Percentiles rank a stretch among this genome's conserved stretches.
These are phyloP conservation scores for Drosophila aldrichi DNA, from an alignment of 2,888 invertebrate genomes.

Conservation along the genomic window DNA sequence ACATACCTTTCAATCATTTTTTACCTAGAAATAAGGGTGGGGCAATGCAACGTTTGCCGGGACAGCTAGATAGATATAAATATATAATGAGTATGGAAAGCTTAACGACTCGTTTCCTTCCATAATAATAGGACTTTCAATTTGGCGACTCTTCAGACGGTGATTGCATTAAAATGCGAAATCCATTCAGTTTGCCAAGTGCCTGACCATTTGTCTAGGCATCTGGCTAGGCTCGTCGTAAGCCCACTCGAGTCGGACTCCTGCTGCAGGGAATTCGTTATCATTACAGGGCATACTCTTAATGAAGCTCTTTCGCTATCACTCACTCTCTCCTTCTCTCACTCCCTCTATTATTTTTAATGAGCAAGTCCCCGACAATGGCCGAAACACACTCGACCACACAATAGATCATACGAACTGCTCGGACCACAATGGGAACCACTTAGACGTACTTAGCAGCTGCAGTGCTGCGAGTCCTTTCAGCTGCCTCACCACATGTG, in stretches of 20 bases:
- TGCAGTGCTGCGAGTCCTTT: conserved; percentile 8
- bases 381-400: conserved; percentile 44
- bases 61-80: no score
- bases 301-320: conserved; percentile 41
- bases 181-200: conserved; percentile 24
- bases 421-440: conserved; percentile 50
- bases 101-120: not conserved
- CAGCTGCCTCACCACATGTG: conserved; percentile 18
- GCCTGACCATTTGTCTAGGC: conserved; percentile 20
- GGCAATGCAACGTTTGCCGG: no score
- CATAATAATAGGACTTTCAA: conserved; percentile 5
- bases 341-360: conserved; percentile 47
- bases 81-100: not conserved
- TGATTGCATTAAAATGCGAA: not conserved
- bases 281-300: conserved; percentile 31
- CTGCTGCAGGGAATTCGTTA: not conserved
- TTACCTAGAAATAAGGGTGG: no score
- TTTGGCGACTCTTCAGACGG: not conserved
- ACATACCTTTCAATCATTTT: no score
- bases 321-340: not conserved
- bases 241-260: conserved; percentile 14
- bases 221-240: conserved; percentile 20
- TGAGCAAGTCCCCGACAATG: conserved; percentile 54
- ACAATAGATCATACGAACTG: conserved; percentile 66
- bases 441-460: conserved; percentile 75